Evolutionary conservation across 2,113 vertebrate genomes (phyloP).

Genomic region (Cathartes aura): DNA sequence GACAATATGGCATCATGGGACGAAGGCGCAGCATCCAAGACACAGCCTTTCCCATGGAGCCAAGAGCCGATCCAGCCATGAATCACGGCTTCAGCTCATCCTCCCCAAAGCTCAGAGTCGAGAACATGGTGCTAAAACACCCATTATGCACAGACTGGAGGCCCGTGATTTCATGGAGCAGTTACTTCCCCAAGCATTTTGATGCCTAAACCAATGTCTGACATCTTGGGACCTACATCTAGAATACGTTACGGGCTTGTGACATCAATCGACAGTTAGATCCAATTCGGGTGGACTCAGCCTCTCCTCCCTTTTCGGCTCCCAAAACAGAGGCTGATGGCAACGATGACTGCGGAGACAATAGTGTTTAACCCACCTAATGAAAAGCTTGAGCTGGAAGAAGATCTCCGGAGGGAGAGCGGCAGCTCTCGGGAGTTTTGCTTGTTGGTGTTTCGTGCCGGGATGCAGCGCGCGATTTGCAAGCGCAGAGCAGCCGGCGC

Average conservation of each 20-base stretch:
- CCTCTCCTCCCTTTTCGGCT: neutral
- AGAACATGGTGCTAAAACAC: neutral
- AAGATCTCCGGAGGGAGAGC: neutral
- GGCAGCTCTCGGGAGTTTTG: neutral
- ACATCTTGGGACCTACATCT: neutral
- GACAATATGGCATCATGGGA: neutral
- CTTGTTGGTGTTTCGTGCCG: accelerated
- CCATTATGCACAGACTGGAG: neutral
- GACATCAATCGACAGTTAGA: neutral
- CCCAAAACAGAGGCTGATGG: neutral
- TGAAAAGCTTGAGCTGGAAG: neutral
- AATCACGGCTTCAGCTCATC: neutral
- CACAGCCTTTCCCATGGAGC: accelerated
- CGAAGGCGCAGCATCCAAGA: neutral
- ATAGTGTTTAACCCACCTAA: neutral
- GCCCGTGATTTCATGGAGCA: neutral
- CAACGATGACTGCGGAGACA: accelerated
- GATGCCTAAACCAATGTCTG: neutral
- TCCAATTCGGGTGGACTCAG: neutral
- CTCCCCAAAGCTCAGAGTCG: neutral
- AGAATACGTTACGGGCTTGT: neutral
- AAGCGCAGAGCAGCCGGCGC: neutral
- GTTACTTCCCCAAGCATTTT: neutral
- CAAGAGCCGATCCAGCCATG: neutral
- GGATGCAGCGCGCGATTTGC: neutral